A percentile compares a stretch with the other conserved stretches of the same genome.
Conservation (phyloP, 2,888 invertebrate species). For the Marasmarcha lunaedactyla region DNA sequence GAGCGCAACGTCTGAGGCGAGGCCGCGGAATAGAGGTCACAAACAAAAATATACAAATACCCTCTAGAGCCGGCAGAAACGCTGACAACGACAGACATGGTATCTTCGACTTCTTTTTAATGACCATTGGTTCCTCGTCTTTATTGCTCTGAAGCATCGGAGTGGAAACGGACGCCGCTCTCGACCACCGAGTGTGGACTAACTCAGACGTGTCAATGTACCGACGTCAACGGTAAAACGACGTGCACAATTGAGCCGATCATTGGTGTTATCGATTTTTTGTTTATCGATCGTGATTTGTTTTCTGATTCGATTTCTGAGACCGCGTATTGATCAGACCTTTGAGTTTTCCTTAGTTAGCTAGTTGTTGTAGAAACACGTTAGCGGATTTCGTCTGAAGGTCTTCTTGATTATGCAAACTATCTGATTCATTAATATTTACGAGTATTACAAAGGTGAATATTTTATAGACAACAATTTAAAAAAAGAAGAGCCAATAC, state of each 20-base stretch:
- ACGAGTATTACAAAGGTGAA: too few species aligned
- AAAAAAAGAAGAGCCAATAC: too few species aligned
- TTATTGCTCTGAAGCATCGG: slow-evolving; percentile 55
- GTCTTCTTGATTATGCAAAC: too few species aligned
- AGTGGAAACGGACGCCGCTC: slow-evolving; percentile 49
- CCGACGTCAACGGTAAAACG: slow-evolving; percentile 43
- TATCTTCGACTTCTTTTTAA: slow-evolving; percentile 65
- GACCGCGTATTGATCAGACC: too few species aligned
- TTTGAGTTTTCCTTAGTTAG: too few species aligned
- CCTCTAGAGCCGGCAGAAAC: slow-evolving; percentile 62
- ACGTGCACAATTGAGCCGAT: slow-evolving; percentile 27
- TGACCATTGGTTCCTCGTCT: slow-evolving; percentile 55
- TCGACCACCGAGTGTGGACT: slow-evolving; percentile 47
- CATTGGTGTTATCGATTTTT: too few species aligned
- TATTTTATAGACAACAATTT: too few species aligned
- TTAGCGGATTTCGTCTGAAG: too few species aligned
- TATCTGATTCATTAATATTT: too few species aligned
- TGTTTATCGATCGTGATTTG: too few species aligned
- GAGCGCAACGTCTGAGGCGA: slow-evolving; percentile 55
- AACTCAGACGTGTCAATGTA: slow-evolving; percentile 42
- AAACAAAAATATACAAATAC: slow-evolving; percentile 30
- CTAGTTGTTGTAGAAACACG: too few species aligned
- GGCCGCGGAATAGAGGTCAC: slow-evolving; percentile 25
- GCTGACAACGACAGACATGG: slow-evolving; percentile 60
- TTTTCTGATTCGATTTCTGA: too few species aligned